Evolutionary conservation across 2,888 invertebrate species (phyloP).

Genomic region (Leptarthrus brevirostris): DNA sequence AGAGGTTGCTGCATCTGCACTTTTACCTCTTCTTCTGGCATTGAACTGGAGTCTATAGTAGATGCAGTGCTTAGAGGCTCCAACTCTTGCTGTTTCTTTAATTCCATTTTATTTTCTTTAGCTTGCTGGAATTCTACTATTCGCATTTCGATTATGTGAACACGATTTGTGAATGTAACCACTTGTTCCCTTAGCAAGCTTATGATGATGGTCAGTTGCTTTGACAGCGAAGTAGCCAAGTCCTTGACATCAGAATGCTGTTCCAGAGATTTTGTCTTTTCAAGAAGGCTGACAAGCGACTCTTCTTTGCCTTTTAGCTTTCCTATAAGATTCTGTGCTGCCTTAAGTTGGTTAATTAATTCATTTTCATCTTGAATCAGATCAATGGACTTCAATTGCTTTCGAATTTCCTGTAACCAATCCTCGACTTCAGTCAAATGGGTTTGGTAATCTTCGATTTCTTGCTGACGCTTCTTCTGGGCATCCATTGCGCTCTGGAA

Average conservation of each 20-base stretch:
- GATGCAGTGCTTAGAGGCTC: slow-evolving; percentile 6
- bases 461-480: slow-evolving; percentile 69
- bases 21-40: slow-evolving; percentile 75
- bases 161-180: slow-evolving; percentile 72
- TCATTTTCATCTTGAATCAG: slow-evolving; percentile 67
- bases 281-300: slow-evolving; percentile 68
- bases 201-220: slow-evolving; percentile 71
- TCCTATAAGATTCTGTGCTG: slow-evolving; percentile 69
- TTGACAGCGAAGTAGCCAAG: slow-evolving; percentile 68
- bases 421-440: slow-evolving; percentile 70
- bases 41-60: slow-evolving; percentile 58
- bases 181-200: slow-evolving; percentile 73
- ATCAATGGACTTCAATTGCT: slow-evolving; percentile 60
- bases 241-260: slow-evolving; percentile 68
- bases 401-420: slow-evolving; percentile 69
- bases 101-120: slow-evolving; percentile 66
- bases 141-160: slow-evolving; percentile 70
- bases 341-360: slow-evolving; percentile 69
- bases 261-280: slow-evolving; percentile 68
- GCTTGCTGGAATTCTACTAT: slow-evolving; percentile 64
- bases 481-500: slow-evolving; percentile 69
- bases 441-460: slow-evolving; percentile 70
- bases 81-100: slow-evolving; percentile 55
- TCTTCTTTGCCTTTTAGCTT: slow-evolving; percentile 68
- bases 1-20: slow-evolving; percentile 54